Base-by-base conservation (phyloP, 2,888 invertebrate species). In the Bugulina stolonifera region DNA sequence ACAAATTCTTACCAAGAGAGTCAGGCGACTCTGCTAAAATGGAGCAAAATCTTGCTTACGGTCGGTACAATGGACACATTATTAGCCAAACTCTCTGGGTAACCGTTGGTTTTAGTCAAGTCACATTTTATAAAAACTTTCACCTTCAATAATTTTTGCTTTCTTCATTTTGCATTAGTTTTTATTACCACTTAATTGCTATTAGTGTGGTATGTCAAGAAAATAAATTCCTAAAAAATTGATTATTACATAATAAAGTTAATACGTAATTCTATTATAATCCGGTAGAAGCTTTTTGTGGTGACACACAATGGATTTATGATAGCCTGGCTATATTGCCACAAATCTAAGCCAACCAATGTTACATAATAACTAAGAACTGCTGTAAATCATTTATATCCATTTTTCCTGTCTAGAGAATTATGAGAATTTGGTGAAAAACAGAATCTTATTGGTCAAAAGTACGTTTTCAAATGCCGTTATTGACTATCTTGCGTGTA, bases 221-320 rank as follows among this genome's bases (percentile, higher is more conserved):
- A 57, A 64, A 34, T 14, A 64, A 64, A 64, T 64, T 25, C 22
- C 32, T 64, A 32, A 64, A 64, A 64, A 64, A 32, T 34, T 43
- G 43, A 10, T 43, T 43, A 43, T 43, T 43, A 43, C 43, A 43
- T 43, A 43, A 43, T 27, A 64, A 34, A 64, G 14, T 32, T 64
- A 25, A 64, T 64, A 64, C 32, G 64, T 27, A 64, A 64, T 29
- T 64, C 64, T 27, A 43, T 5, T n/a, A 27, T 64, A 64, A 64
- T 64, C 64, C 64, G 32, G 29, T 32, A 64, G 27, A 10, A 64
- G 25, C 10, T 27, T 14, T 64, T 64, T 64, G 64, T 64, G 64
- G 64, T 27, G 10, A 14, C 32, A 32, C 64, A 32, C 34, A 64
- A 64, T 64, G 32, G 32, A 32, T 64, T 29, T 64, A 64, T 64